A percentile compares a stretch with the other conserved stretches of the same genome.
These are phyloP conservation scores for Drosophila paracracens DNA, from an alignment of 2,888 invertebrate species.

Conservation along the genomic window DNA sequence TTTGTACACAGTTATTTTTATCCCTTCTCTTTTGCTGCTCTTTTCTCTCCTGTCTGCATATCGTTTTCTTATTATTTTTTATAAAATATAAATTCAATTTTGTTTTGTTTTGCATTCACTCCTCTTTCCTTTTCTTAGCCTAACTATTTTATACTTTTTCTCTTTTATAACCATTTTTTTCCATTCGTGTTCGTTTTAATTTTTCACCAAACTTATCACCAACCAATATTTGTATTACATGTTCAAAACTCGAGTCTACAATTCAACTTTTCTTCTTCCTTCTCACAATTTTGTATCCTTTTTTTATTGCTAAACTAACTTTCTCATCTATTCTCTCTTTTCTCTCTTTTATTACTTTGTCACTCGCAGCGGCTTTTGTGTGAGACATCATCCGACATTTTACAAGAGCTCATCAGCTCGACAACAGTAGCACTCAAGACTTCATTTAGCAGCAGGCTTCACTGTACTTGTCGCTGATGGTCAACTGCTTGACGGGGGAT, in stretches of 20 bases:
- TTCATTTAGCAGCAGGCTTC: constrained; percentile 43
- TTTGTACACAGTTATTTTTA: neutral
- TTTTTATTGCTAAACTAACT: neutral
- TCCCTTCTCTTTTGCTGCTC: neutral
- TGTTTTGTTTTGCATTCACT: neutral
- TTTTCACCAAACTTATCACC: neutral
- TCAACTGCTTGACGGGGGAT: constrained; percentile 39
- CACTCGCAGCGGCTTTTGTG: neutral
- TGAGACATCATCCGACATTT: neutral
- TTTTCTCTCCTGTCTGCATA: neutral
- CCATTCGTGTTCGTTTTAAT: neutral
- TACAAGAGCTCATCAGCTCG: constrained; percentile 15
- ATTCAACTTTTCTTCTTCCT: no score
- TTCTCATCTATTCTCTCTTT: neutral
- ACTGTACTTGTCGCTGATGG: constrained; percentile 53
- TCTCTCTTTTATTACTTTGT: neutral
- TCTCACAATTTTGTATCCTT: neutral
- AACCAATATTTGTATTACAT: neutral
- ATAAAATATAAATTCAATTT: neutral
- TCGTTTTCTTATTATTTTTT: neutral
- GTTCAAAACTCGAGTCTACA: neutral
- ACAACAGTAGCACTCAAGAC: constrained; percentile 34
- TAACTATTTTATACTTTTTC: neutral
- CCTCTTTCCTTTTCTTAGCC: neutral
- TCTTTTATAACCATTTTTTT: neutral